Conservation (phyloP, 2,888 invertebrate genomes). For the Protonemura montana region DNA sequence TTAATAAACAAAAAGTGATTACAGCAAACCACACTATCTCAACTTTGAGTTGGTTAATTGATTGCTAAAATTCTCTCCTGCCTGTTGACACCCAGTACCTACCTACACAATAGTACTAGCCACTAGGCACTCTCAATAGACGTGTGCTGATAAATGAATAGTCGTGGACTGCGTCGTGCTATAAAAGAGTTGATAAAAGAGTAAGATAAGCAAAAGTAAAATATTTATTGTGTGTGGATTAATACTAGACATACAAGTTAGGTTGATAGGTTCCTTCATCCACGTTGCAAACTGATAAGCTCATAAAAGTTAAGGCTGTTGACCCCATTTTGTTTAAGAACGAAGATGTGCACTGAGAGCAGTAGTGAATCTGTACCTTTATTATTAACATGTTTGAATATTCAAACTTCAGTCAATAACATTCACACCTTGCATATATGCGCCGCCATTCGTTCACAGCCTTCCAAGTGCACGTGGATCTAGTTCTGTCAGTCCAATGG, state of each 20-base stretch:
- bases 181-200: neutral
- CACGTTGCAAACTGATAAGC: slow-evolving; percentile 12
- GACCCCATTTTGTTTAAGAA: neutral
- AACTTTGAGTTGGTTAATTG: too few species aligned
- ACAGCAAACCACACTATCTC: too few species aligned
- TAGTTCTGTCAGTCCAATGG: neutral
- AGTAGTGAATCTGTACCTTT: neutral
- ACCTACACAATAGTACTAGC: too few species aligned
- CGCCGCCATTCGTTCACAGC: slow-evolving; percentile 12
- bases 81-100: too few species aligned
- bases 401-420: neutral
- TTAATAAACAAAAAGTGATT: neutral
- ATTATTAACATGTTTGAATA: neutral
- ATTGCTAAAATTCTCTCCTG: too few species aligned
- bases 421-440: neutral
- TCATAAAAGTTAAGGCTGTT: neutral
- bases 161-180: neutral
- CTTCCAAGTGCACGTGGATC: slow-evolving; percentile 7
- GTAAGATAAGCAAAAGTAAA: neutral
- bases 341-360: neutral
- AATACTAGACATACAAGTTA: neutral
- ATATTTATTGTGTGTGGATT: neutral
- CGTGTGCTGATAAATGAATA: neutral
- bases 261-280: neutral
- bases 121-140: too few species aligned